A percentile compares a stretch with the other conserved stretches of the same genome.
phyloP scores from a whole-genome alignment of 2,797 vertebrate species.

The Ptychadena robeensis region DNA sequence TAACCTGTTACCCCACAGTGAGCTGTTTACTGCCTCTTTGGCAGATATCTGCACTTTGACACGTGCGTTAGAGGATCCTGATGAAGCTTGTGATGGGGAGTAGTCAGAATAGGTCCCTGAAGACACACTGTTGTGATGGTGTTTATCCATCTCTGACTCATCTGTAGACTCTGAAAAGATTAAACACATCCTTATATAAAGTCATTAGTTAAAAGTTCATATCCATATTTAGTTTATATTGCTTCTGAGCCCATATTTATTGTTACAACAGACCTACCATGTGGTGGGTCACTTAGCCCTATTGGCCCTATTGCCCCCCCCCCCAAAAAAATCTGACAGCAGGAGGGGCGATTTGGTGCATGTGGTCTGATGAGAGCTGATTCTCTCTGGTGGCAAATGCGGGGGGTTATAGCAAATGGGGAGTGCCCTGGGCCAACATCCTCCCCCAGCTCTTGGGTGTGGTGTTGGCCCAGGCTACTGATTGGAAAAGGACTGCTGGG shows the following conservation, averaged over 20 bases:
- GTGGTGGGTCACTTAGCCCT: too few species aligned
- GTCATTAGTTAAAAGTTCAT: neutral
- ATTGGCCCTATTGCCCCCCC: too few species aligned
- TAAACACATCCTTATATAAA: neutral
- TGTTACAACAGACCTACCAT: too few species aligned
- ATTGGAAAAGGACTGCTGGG: too few species aligned
- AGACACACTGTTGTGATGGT: constrained; percentile 98
- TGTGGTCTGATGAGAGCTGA: too few species aligned
- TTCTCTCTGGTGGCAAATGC: too few species aligned
- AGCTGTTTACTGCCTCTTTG: constrained; percentile 92
- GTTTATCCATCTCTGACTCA: constrained; percentile 96
- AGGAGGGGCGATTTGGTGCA: too few species aligned
- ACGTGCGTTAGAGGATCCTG: constrained; percentile 93
- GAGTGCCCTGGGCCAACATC: too few species aligned
- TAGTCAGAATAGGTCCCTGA: constrained; percentile 99
- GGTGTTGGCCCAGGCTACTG: too few species aligned
- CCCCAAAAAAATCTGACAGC: too few species aligned
- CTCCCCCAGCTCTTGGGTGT: too few species aligned
- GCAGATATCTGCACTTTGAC: constrained; percentile 86
- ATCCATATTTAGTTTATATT: neutral
- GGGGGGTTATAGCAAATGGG: too few species aligned
- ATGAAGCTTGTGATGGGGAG: constrained; percentile 97
- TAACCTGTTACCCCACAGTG: constrained; percentile 98
- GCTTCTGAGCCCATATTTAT: neutral
- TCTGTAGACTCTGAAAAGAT: constrained; percentile 91